phyloP scores from a whole-genome alignment of 2,113 vertebrate species.

The Istiophorus platypterus region DNA sequence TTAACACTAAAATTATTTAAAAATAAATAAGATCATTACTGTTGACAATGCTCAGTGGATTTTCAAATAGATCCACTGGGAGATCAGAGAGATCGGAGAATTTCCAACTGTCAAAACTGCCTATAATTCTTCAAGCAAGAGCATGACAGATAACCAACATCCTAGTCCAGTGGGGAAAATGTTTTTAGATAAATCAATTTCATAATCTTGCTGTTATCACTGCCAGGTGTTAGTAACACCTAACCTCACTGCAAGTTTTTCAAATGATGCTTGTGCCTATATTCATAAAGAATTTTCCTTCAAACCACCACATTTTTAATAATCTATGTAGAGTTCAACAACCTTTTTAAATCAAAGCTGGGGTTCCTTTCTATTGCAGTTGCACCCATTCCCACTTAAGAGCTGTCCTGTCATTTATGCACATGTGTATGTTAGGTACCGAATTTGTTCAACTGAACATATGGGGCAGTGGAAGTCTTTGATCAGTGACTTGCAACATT shows the following conservation, averaged over 20 bases:
- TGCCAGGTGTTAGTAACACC: neutral
- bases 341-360: neutral
- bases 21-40: too few species aligned
- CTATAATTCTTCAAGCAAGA: neutral
- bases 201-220: neutral
- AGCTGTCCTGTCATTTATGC: neutral
- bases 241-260: neutral
- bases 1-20: neutral
- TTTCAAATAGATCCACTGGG: neutral
- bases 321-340: neutral
- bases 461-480: conserved; percentile 17
- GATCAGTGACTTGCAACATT: neutral
- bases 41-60: neutral
- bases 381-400: neutral
- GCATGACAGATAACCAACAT: neutral
- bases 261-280: neutral
- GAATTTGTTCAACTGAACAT: neutral
- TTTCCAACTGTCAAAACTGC: neutral
- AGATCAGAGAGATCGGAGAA: neutral
- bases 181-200: neutral
- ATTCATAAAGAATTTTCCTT: neutral
- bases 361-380: neutral
- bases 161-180: neutral
- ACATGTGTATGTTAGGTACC: neutral
- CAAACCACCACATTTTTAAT: neutral